A percentile compares a stretch with the other conserved stretches of the same genome.
phyloP scores from a whole-genome alignment of 2,797 vertebrate species.

The Eremophila alpestris region DNA sequence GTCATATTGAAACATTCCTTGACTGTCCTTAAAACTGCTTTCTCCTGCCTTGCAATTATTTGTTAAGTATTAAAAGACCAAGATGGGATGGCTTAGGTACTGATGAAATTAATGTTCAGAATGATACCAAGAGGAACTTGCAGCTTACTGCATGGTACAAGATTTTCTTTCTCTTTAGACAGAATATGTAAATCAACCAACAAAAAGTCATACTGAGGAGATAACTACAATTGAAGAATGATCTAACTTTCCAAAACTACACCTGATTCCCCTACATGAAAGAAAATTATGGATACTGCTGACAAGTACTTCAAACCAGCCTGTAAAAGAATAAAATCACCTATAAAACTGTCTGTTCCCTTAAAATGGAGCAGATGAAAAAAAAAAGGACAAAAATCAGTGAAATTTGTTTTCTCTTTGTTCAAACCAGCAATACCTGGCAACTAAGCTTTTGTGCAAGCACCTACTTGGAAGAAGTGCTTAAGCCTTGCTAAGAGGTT shows the following conservation, averaged over 20 bases:
- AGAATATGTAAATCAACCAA: fast-evolving
- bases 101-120: not conserved
- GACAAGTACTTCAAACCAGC: not conserved
- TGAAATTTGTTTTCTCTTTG: not conserved
- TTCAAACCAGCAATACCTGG: not conserved
- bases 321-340: not conserved
- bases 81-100: not conserved
- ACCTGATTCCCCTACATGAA: not conserved
- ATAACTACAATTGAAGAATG: not conserved
- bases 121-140: not conserved
- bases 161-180: not conserved
- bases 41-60: not conserved
- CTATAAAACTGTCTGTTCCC: not conserved
- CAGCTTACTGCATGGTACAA: not conserved
- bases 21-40: not conserved
- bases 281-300: not conserved
- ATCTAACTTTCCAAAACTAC: not conserved
- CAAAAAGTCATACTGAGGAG: not conserved
- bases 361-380: not conserved
- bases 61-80: not conserved
- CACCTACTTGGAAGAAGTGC: fast-evolving
- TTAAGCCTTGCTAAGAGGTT: not conserved
- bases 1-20: not conserved
- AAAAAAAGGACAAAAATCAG: not conserved
- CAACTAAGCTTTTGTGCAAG: not conserved